Conservation (phyloP, 2,113 vertebrate genomes). For the Paradisaea rubra region DNA sequence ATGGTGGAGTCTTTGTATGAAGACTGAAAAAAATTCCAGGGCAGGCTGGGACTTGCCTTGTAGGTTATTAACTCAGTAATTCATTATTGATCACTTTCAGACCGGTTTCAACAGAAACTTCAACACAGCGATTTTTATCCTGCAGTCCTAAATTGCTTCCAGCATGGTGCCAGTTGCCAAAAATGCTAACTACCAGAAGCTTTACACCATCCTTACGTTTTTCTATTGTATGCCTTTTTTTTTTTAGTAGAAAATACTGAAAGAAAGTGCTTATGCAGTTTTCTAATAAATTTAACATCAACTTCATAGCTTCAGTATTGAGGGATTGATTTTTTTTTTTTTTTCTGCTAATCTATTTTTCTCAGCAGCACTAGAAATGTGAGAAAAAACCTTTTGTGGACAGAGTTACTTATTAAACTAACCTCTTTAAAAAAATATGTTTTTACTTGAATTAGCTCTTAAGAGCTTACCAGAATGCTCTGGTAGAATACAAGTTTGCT, state of each 20-base stretch:
- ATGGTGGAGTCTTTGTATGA: neutral
- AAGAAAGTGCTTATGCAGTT: neutral
- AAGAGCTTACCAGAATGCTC: neutral
- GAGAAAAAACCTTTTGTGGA: neutral
- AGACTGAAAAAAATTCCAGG: neutral
- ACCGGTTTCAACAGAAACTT: neutral
- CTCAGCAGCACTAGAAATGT: neutral
- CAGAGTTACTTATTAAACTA: neutral
- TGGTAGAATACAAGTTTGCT: neutral
- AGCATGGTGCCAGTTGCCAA: neutral
- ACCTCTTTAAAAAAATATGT: neutral
- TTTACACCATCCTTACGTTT: neutral
- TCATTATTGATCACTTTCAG: neutral
- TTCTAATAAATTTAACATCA: neutral
- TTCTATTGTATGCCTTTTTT: neutral
- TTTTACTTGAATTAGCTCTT: neutral
- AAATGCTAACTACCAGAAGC: neutral
- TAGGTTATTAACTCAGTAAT: neutral
- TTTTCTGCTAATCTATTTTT: neutral
- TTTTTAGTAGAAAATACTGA: neutral
- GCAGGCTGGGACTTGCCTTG: neutral
- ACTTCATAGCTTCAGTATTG: neutral
- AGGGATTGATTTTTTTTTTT: neutral
- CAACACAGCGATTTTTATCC: neutral
- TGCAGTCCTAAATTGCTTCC: neutral